Evolutionary conservation across 2,113 vertebrate genomes (phyloP), one percentile per base, ranked within the genome.

Genomic region (Leuciscus idus): DNA sequence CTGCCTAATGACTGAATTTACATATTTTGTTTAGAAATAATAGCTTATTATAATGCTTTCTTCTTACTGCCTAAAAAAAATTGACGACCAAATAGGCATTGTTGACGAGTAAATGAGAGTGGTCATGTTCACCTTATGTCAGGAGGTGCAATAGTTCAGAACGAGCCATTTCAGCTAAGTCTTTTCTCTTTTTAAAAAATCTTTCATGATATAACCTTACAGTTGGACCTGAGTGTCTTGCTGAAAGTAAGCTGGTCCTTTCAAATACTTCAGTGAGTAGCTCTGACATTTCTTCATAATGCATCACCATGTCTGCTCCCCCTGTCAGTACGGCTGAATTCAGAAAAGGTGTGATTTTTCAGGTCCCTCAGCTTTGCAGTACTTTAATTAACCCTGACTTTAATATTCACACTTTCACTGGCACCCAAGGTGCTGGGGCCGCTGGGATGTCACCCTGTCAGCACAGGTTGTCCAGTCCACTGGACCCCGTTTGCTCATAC

Each of bases 351-450:
- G 68, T 75, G 81, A 86, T 39, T 62, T 61, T 75, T 66, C 55
- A 50, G 50, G 72, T 74, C 73, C 43, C n/a, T 66, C 82, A 48
- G 46, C n/a, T 64, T 66, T 85, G 72, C 72, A 23, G 11, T 39
- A 36, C 80, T 87, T 79, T 88, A 85, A 85, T 90, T 83, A 87
- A 74, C 68, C 30, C 80, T 46, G 36, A 76, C 80, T 81, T 79
- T 75, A 83, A 81, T 85, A 74, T 83, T 83, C 50, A 62, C 73
- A 83, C 74, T 4, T 28, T 55, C 9, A 12, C 43, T 28, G 48
- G 76, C 39, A 72, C 55, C 19, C 66, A 74, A 28, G 68, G 62
- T 33, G 39, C 50, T 55, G 72, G 55, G 61, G 33, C 13, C 0
- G 19, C 28, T 15, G 77, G 72, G 86, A 80, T 76, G 74, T 85